Percentiles rank a stretch among this genome's conserved stretches.
These are phyloP conservation scores for Erebia epiphron DNA, from an alignment of 2,888 invertebrate genomes.

Conservation along the genomic window DNA sequence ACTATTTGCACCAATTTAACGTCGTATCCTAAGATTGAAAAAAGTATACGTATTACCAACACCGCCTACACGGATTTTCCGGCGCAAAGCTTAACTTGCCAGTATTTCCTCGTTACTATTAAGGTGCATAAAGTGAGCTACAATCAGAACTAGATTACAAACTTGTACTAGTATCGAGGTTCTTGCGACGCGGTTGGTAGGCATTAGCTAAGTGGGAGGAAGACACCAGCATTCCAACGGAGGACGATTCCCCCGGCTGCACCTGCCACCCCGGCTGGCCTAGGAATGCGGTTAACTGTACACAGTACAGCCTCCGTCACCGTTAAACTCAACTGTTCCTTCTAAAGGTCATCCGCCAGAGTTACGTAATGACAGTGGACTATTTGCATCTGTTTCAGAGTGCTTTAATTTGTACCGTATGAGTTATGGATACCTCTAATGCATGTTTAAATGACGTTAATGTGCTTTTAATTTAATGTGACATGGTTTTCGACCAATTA, in stretches of 20 bases:
- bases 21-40: too few species aligned
- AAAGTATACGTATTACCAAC: too few species aligned
- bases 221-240: slow-evolving; percentile 52
- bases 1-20: too few species aligned
- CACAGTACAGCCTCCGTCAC: slow-evolving; percentile 68
- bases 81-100: neutral
- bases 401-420: slow-evolving; percentile 14
- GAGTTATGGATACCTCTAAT: neutral
- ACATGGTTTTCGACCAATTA: neutral
- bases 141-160: slow-evolving; percentile 8
- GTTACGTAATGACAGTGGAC: slow-evolving; percentile 54
- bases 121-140: neutral
- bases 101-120: neutral
- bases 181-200: slow-evolving; percentile 19
- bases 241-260: slow-evolving; percentile 49
- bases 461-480: neutral
- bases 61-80: neutral
- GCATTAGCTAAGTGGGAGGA: slow-evolving; percentile 36
- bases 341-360: slow-evolving; percentile 57
- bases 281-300: slow-evolving; percentile 75
- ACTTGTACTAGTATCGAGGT: slow-evolving; percentile 14
- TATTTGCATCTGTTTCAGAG: slow-evolving; percentile 46
- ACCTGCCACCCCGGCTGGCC: slow-evolving; percentile 57
- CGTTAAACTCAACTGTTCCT: slow-evolving; percentile 69
- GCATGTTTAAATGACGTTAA: neutral